phyloP scores from a whole-genome alignment of 2,797 vertebrate genomes.

The Phoeniculus purpureus region DNA sequence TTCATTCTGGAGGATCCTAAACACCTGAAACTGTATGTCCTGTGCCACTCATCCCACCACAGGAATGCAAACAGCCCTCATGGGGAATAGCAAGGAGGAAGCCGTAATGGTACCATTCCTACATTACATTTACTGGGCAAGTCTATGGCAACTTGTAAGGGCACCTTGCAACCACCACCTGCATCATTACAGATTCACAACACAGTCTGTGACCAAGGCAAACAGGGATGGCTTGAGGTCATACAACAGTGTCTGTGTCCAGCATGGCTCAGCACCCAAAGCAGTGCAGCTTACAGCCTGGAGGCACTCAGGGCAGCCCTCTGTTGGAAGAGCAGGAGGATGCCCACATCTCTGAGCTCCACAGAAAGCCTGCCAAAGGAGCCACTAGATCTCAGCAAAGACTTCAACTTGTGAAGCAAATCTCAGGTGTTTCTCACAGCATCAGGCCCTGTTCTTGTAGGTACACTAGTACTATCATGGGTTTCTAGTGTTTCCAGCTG shows the following conservation, averaged over 20 bases:
- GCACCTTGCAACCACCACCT: not conserved
- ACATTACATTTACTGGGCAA: not conserved
- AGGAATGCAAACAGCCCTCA: not conserved
- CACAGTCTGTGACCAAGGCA: not conserved
- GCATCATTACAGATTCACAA: not conserved
- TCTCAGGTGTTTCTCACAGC: not conserved
- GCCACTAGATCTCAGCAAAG: not conserved
- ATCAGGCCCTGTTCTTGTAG: not conserved
- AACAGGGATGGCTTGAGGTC: not conserved
- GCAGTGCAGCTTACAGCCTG: accelerated
- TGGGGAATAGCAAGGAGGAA: not conserved
- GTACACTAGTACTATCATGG: not conserved
- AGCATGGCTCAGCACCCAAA: accelerated
- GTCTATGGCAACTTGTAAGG: not conserved
- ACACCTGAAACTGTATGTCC: not conserved
- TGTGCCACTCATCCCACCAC: not conserved
- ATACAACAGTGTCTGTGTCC: not conserved
- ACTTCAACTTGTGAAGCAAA: not conserved
- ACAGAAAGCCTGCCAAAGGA: not conserved
- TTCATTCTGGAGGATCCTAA: not conserved
- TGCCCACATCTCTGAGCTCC: not conserved
- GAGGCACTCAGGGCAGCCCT: not conserved
- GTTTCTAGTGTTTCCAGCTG: not conserved
- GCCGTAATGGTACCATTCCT: accelerated
- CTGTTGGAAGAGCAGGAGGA: not conserved